A percentile compares a stretch with the other conserved stretches of the same genome.
These are phyloP conservation scores for Lontra canadensis DNA, from an alignment of 2,113 vertebrate species.

Conservation along the genomic window DNA sequence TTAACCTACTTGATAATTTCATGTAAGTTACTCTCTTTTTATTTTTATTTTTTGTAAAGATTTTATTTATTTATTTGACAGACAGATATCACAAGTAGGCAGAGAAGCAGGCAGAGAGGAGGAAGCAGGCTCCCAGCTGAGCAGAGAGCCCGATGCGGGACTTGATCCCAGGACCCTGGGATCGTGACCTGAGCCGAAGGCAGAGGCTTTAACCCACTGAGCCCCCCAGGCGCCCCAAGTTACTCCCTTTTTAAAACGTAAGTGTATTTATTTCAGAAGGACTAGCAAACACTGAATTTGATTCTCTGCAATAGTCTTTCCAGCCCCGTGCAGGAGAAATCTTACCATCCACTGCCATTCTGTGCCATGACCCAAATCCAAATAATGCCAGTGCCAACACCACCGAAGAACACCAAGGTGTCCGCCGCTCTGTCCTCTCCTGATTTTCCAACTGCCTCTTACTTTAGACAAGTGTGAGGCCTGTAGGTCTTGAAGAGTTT, in stretches of 20 bases:
- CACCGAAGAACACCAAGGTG: accelerated
- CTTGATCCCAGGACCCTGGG: no score
- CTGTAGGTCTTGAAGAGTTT: not conserved
- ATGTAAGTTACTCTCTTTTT: not conserved
- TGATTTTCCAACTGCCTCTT: not conserved
- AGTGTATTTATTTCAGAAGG: not conserved
- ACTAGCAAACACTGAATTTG: not conserved
- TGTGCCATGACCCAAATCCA: not conserved
- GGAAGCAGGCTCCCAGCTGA: no score
- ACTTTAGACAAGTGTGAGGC: not conserved
- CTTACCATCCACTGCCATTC: accelerated
- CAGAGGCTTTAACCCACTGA: no score
- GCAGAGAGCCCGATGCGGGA: no score
- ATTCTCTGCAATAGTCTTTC: not conserved
- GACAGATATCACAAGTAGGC: no score
- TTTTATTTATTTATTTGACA: no score
- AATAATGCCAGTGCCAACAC: not conserved
- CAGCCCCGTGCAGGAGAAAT: not conserved
- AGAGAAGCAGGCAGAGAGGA: no score
- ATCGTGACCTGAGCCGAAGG: no score
- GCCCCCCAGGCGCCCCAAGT: no score
- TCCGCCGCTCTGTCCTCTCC: not conserved
- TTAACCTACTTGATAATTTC: not conserved
- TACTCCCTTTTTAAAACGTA: no score
- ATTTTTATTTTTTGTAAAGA: no score